Conservation (phyloP, 2,888 invertebrate genomes). For the Epistrophe grossulariae region DNA sequence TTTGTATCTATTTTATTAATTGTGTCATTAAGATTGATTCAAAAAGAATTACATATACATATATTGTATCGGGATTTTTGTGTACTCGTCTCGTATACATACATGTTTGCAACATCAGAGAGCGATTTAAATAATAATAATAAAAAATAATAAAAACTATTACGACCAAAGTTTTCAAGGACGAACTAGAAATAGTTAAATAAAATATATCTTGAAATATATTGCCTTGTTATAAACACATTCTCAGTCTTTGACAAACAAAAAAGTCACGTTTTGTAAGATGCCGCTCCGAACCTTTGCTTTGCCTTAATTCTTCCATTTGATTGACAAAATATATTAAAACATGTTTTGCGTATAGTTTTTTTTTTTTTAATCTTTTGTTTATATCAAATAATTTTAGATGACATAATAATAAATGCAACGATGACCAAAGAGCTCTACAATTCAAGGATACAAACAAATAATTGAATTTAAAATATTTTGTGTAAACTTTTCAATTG, state of each 20-base stretch:
- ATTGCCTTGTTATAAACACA: background rate
- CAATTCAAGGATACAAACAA: slow-evolving; percentile 58
- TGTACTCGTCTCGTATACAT: background rate
- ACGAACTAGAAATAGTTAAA: slow-evolving; percentile 4
- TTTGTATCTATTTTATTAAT: background rate
- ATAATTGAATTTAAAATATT: slow-evolving; percentile 53
- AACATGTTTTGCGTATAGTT: slow-evolving; percentile 8
- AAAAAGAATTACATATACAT: slow-evolving; percentile 23
- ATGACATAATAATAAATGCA: slow-evolving; percentile 60
- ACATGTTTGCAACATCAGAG: background rate
- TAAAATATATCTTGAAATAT: background rate
- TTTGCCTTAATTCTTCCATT: slow-evolving; percentile 35
- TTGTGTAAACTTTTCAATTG: slow-evolving; percentile 31
- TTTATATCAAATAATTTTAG: slow-evolving; percentile 29
- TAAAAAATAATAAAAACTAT: background rate
- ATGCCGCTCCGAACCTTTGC: background rate
- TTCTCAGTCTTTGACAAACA: background rate
- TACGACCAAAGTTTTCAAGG: slow-evolving; percentile 18
- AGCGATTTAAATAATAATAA: background rate
- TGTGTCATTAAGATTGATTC: slow-evolving; percentile 35
- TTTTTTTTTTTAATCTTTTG: background rate
- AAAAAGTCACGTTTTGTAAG: background rate
- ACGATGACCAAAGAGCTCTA: slow-evolving; percentile 24
- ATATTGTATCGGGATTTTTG: slow-evolving; percentile 9
- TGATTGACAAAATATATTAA: slow-evolving; percentile 27